Percentiles rank a stretch among this genome's conserved stretches.
Evolutionary conservation across 2,888 invertebrate genomes (phyloP).

Genomic region (Apomyelois bistriatella): DNA sequence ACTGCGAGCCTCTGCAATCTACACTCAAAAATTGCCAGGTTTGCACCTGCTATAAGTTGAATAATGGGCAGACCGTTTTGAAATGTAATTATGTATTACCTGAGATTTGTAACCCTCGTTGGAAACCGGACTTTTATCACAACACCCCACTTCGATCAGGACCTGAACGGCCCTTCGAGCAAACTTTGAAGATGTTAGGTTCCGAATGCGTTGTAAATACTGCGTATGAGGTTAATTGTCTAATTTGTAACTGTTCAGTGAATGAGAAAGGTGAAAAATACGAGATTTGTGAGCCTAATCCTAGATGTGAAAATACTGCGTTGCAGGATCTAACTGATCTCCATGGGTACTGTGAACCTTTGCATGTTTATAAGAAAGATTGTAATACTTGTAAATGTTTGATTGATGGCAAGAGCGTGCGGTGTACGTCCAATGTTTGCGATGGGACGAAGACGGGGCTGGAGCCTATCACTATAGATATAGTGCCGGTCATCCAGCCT

Average conservation of each 20-base stretch:
- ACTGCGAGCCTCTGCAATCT: neutral
- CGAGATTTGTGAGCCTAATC: constrained; percentile 40
- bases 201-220: constrained; percentile 43
- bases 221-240: constrained; percentile 44
- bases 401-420: constrained; percentile 44
- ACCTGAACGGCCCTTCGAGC: neutral
- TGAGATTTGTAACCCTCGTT: neutral
- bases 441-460: neutral
- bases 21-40: neutral
- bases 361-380: constrained; percentile 41
- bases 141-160: neutral
- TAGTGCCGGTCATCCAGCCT: constrained; percentile 46
- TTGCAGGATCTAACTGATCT: constrained; percentile 25
- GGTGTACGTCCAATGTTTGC: constrained; percentile 45
- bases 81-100: neutral
- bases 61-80: neutral
- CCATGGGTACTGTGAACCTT: constrained; percentile 57
- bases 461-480: constrained; percentile 36
- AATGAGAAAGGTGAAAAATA: constrained; percentile 26
- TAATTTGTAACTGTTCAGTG: constrained; percentile 44
- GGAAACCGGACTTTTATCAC: neutral
- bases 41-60: neutral
- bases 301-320: constrained; percentile 23
- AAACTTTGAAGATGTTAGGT: constrained; percentile 8
- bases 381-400: constrained; percentile 58